phyloP scores from a whole-genome alignment of 2,888 invertebrate species.

The Tortrix viridana region DNA sequence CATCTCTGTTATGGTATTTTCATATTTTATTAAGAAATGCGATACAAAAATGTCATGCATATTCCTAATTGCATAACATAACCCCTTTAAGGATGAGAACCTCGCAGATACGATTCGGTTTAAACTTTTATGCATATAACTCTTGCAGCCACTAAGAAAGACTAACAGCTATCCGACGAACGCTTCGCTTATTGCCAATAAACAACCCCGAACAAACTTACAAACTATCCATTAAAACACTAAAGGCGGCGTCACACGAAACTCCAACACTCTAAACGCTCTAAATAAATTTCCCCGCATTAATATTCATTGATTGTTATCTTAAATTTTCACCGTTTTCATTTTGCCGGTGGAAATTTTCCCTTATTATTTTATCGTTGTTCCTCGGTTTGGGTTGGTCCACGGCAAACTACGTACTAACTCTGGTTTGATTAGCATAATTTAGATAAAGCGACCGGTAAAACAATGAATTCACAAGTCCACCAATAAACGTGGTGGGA shows the following conservation, averaged over 20 bases:
- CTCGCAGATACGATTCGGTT: too few species aligned
- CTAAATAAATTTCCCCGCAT: slow-evolving; percentile 58
- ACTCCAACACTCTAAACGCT: slow-evolving; percentile 37
- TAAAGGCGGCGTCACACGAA: slow-evolving; percentile 41
- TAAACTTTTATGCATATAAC: neutral
- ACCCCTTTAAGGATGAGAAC: neutral
- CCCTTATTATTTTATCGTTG: slow-evolving; percentile 64
- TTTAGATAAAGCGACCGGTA: slow-evolving; percentile 65
- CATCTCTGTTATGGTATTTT: too few species aligned
- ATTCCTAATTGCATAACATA: too few species aligned
- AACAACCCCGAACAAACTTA: slow-evolving; percentile 42
- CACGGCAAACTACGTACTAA: slow-evolving; percentile 63
- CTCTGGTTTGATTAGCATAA: slow-evolving; percentile 69
- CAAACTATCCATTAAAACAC: slow-evolving; percentile 49
- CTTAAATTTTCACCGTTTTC: slow-evolving; percentile 54
- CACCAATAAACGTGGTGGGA: slow-evolving; percentile 43
- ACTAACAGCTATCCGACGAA: slow-evolving; percentile 1
- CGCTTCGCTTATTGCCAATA: slow-evolving; percentile 25
- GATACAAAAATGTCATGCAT: too few species aligned
- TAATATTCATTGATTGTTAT: slow-evolving; percentile 69
- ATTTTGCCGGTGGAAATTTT: slow-evolving; percentile 49
- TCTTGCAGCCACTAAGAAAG: slow-evolving; percentile 19
- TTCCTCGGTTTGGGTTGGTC: slow-evolving; percentile 43
- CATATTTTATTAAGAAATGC: too few species aligned
- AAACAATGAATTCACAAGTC: slow-evolving; percentile 51